phyloP scores from a whole-genome alignment of 2,888 invertebrate genomes.

The Imbricaverruca yamaguchii region DNA sequence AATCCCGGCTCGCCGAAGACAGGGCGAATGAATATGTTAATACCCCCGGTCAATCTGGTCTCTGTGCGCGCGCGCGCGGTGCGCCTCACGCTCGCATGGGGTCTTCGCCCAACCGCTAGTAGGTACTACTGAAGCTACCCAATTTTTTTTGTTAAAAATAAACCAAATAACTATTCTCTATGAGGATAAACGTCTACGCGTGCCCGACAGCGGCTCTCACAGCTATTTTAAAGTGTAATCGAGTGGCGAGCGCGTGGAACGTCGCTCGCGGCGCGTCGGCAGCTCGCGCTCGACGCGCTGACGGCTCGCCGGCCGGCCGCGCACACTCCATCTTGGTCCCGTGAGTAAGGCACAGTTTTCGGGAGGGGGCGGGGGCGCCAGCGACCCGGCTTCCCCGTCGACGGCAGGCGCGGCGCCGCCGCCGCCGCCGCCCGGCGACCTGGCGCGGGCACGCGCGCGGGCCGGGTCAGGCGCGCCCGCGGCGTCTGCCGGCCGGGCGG shows the following conservation, averaged over 20 bases:
- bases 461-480: too few relatives aligned
- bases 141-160: constrained; percentile 20
- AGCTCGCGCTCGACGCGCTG: background rate
- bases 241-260: background rate
- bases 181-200: constrained; percentile 10
- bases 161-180: constrained; percentile 20
- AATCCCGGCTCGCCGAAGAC: constrained; percentile 18
- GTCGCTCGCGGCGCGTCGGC: background rate
- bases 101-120: background rate
- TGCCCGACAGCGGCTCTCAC: background rate
- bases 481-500: too few relatives aligned
- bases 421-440: background rate
- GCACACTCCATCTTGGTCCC: constrained; percentile 1
- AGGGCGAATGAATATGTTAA: constrained; percentile 20
- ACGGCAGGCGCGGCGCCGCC: background rate
- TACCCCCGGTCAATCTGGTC: constrained; percentile 7
- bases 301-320: background rate
- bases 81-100: background rate
- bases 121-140: constrained; percentile 21
- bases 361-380: background rate
- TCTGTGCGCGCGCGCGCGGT: background rate
- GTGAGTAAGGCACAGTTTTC: constrained; percentile 16
- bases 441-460: background rate
- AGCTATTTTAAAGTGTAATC: constrained; percentile 12
- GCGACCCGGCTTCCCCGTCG: background rate